Percentiles rank a stretch among this genome's conserved stretches.
Conservation (phyloP, 1,140 invertebrate species). For the Aphelenchoides fujianensis region DNA sequence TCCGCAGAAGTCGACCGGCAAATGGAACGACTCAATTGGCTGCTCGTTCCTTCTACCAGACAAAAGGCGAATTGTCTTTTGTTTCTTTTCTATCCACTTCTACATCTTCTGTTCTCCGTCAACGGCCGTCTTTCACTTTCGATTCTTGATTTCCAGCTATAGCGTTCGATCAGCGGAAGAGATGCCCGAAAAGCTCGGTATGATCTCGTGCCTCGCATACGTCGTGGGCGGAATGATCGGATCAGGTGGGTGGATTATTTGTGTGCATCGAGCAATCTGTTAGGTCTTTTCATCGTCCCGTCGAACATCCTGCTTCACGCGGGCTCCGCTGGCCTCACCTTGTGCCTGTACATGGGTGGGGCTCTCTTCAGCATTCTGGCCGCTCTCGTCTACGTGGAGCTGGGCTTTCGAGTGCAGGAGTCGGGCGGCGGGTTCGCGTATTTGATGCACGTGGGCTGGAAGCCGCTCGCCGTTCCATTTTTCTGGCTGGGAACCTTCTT, state of each 20-base stretch:
- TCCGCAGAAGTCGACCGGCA: no score
- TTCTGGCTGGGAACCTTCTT: constrained; percentile 15
- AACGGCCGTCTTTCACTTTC: no score
- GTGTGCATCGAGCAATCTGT: not conserved
- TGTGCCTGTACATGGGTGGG: constrained; percentile 45
- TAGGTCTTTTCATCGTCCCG: constrained; percentile 51
- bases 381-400: constrained; percentile 53
- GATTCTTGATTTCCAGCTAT: no score
- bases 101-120: no score
- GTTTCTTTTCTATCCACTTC: no score
- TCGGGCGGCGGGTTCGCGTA: constrained; percentile 25
- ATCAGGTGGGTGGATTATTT: constrained; percentile 22
- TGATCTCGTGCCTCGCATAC: constrained; percentile 31
- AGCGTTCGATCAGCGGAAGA: no score
- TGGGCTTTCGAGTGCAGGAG: constrained; percentile 1
- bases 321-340: constrained; percentile 52
- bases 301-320: constrained; percentile 51
- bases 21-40: no score
- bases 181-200: constrained; percentile 4
- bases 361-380: constrained; percentile 53
- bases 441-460: constrained; percentile 21
- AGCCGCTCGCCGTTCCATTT: constrained; percentile 14
- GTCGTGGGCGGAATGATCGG: constrained; percentile 57
- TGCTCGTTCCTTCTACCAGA: no score
- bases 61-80: no score